Conservation (phyloP, 2,113 vertebrate species). For the Carlito syrichta region DNA sequence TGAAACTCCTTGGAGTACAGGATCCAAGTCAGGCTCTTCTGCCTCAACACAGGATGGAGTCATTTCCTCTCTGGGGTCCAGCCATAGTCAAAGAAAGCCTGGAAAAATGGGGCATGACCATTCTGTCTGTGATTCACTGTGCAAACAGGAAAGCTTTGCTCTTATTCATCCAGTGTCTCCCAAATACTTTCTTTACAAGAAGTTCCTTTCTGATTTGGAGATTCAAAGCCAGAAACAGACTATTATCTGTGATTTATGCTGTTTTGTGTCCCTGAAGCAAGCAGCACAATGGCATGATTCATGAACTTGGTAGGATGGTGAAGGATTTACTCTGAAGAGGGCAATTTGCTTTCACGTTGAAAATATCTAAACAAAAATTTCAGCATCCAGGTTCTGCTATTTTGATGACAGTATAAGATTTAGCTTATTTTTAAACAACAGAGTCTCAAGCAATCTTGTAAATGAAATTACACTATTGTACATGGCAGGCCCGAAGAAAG, state of each 20-base stretch:
- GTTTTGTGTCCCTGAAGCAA: not conserved
- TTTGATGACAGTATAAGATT: not conserved
- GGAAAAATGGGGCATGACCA: not conserved
- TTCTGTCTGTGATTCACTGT: not conserved
- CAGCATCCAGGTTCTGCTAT: not conserved
- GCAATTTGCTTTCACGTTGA: not conserved
- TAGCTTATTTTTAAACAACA: not conserved
- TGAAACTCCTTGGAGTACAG: not conserved
- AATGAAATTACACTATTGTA: not conserved
- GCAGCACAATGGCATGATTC: not conserved
- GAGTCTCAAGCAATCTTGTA: not conserved
- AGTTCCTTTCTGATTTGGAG: not conserved
- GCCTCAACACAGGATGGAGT: accelerated
- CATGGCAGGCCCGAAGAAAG: not conserved
- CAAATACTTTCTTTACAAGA: not conserved
- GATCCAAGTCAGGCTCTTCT: too few species aligned
- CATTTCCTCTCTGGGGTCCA: not conserved
- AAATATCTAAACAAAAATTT: not conserved
- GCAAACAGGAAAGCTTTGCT: not conserved
- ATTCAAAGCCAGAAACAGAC: not conserved
- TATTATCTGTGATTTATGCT: not conserved
- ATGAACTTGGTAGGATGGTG: not conserved
- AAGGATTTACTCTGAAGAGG: not conserved
- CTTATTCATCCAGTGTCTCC: not conserved
- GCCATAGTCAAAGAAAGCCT: not conserved